phyloP scores from a whole-genome alignment of 2,888 invertebrate genomes.

The Syrista parreyssii region DNA sequence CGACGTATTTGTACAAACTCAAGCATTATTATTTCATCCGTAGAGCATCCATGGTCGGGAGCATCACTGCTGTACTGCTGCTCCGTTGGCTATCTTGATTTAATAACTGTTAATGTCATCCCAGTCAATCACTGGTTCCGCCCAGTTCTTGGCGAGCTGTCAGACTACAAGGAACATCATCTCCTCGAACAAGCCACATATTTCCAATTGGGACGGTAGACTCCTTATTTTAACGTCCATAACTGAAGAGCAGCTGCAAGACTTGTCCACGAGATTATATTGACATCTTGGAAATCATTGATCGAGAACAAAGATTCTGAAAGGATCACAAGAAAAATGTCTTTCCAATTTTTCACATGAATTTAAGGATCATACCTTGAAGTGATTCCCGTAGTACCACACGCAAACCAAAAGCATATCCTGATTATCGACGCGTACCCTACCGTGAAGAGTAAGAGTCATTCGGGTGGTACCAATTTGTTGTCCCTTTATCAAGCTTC shows the following conservation, averaged over 20 bases:
- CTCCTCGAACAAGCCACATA: constrained; percentile 22
- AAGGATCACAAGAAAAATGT: background rate
- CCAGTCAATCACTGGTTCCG: constrained; percentile 30
- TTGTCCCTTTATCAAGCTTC: constrained; percentile 63
- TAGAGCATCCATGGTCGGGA: background rate
- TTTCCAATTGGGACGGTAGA: constrained; percentile 23
- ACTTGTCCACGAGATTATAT: background rate
- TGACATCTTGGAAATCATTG: background rate
- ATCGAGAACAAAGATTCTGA: background rate
- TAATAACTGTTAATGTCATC: constrained; percentile 56
- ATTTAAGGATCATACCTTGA: background rate
- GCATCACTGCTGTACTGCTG: background rate
- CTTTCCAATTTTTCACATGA: background rate
- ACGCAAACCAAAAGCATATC: constrained; percentile 30
- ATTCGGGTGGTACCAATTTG: constrained; percentile 66
- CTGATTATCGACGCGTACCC: constrained; percentile 61
- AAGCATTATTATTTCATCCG: constrained; percentile 42
- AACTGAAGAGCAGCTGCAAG: background rate
- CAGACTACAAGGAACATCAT: constrained; percentile 17
- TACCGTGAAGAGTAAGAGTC: constrained; percentile 55
- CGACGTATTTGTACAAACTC: constrained; percentile 42
- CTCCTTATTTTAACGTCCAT: constrained; percentile 10
- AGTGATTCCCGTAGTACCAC: background rate
- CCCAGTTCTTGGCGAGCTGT: constrained; percentile 24
- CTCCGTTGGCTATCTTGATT: constrained; percentile 46